Evolutionary conservation across 1,140 invertebrate species (phyloP).

Genomic region (Batillaria attramentaria): DNA sequence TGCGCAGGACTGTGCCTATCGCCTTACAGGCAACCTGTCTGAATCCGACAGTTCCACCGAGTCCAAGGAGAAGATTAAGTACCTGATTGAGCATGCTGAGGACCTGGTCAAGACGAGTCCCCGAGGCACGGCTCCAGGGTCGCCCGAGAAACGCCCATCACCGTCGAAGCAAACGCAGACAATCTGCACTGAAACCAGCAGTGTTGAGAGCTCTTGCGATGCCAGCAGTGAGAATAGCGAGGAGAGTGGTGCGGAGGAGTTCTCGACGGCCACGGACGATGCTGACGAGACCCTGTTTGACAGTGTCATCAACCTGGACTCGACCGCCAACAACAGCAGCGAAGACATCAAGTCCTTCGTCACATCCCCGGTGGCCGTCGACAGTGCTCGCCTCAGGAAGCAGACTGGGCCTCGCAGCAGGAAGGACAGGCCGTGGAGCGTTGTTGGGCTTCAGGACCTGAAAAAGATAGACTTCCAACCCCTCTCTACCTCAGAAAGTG

Average conservation of each 20-base stretch:
- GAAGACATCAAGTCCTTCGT: slow-evolving; percentile 19
- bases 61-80: slow-evolving; percentile 48
- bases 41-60: slow-evolving; percentile 42
- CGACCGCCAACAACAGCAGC: slow-evolving; percentile 38
- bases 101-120: slow-evolving; percentile 49
- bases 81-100: slow-evolving; percentile 57
- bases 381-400: slow-evolving; percentile 42
- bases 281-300: slow-evolving; percentile 52
- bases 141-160: slow-evolving; percentile 34
- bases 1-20: too few relatives aligned
- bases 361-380: slow-evolving; percentile 30
- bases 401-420: slow-evolving; percentile 37
- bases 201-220: slow-evolving; percentile 78
- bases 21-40: slow-evolving; percentile 24
- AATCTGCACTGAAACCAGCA: slow-evolving; percentile 34
- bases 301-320: slow-evolving; percentile 52
- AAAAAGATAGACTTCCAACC: slow-evolving; percentile 73
- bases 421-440: slow-evolving; percentile 84
- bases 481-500: slow-evolving; percentile 88
- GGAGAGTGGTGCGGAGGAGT: slow-evolving; percentile 47
- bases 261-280: slow-evolving; percentile 56
- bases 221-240: slow-evolving; percentile 88
- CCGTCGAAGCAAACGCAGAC: slow-evolving; percentile 46
- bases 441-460: slow-evolving; percentile 85
- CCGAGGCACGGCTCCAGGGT: slow-evolving; percentile 16